Evolutionary conservation across 2,113 vertebrate species (phyloP).

Genomic region (Nothocercus nigrocapillus): DNA sequence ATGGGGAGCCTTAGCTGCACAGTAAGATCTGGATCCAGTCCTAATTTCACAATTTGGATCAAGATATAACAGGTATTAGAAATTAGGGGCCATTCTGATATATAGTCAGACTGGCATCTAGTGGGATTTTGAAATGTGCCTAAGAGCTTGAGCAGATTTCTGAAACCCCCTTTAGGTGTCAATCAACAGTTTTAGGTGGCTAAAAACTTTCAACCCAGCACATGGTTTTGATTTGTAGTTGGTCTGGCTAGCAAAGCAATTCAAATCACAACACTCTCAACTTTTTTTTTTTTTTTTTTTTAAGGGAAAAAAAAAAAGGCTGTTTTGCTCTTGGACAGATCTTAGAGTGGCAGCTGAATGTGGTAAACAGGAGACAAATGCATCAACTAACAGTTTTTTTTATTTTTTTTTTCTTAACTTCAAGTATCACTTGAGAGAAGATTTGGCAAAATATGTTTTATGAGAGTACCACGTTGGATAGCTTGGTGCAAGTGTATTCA

Average conservation of each 20-base stretch:
- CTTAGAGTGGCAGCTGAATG: slow-evolving; percentile 56
- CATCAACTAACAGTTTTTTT: slow-evolving; percentile 17
- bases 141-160: slow-evolving; percentile 18
- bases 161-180: background rate
- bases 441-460: slow-evolving; percentile 62
- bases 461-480: slow-evolving; percentile 36
- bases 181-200: slow-evolving; percentile 9
- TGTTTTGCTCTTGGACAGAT: slow-evolving; percentile 42
- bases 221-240: slow-evolving; percentile 55
- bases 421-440: slow-evolving; percentile 57
- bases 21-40: slow-evolving; percentile 3
- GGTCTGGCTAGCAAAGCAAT: background rate
- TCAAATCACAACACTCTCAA: slow-evolving; percentile 33
- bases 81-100: slow-evolving; percentile 20
- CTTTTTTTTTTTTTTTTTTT: background rate
- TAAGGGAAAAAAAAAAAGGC: background rate
- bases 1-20: background rate
- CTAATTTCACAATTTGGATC: slow-evolving; percentile 23
- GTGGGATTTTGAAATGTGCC: slow-evolving; percentile 52
- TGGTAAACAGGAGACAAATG: slow-evolving; percentile 51
- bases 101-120: slow-evolving; percentile 63
- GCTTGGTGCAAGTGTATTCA: slow-evolving; percentile 35
- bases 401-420: slow-evolving; percentile 1
- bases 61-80: slow-evolving; percentile 45
- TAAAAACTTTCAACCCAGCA: slow-evolving; percentile 46